These are phyloP conservation scores for Centropristis striata DNA, from an alignment of 2,113 vertebrate species.

Conservation along the genomic window DNA sequence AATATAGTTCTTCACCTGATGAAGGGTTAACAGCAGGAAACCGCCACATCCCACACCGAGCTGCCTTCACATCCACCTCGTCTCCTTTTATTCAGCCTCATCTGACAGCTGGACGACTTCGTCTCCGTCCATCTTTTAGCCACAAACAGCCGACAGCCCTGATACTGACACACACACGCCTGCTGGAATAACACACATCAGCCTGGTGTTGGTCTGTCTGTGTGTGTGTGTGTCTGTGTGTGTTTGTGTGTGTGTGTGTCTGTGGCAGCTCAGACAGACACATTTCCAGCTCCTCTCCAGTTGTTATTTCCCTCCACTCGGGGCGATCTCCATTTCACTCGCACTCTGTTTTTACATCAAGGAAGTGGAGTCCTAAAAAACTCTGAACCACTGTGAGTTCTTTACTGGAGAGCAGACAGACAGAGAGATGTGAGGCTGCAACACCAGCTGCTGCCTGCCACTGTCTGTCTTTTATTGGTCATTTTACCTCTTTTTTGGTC, in stretches of 20 bases:
- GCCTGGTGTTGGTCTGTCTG: conserved; percentile 9
- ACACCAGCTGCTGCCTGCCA: too few relatives aligned
- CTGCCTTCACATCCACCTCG: conserved; percentile 40
- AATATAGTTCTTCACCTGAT: too few relatives aligned
- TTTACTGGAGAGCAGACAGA: too few relatives aligned
- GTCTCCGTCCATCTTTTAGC: conserved; percentile 34
- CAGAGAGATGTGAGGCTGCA: too few relatives aligned
- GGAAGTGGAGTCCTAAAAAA: conserved; percentile 4
- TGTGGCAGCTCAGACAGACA: conserved; percentile 51
- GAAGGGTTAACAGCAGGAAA: too few relatives aligned
- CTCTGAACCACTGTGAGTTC: not conserved
- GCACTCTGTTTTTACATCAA: not conserved
- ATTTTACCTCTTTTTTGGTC: too few relatives aligned
- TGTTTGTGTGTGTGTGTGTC: conserved; percentile 14
- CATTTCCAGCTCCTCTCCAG: conserved; percentile 28
- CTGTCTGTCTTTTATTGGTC: too few relatives aligned
- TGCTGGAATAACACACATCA: conserved; percentile 54
- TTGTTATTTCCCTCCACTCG: conserved; percentile 22
- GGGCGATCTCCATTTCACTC: conserved; percentile 17
- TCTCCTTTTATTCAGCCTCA: conserved; percentile 41
- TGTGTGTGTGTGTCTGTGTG: not conserved
- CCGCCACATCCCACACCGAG: conserved; percentile 20
- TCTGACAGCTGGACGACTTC: conserved; percentile 56
- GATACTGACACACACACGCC: conserved; percentile 36
- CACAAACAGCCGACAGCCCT: conserved; percentile 55